phyloP scores from a whole-genome alignment of 2,888 invertebrate genomes.

The Parapristionchus giblindavisi region DNA sequence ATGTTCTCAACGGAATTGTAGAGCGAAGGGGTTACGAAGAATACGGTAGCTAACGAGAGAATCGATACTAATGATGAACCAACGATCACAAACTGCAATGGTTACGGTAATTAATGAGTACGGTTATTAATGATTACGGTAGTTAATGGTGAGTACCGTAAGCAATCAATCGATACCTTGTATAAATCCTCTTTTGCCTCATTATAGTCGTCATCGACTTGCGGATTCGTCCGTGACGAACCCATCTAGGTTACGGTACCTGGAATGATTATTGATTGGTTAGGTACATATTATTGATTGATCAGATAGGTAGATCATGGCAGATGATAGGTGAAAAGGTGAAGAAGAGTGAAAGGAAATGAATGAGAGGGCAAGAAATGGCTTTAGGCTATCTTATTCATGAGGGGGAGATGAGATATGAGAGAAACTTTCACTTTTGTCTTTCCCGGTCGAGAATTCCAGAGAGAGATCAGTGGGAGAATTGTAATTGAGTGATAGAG shows the following conservation, averaged over 20 bases:
- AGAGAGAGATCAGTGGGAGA: too few species aligned
- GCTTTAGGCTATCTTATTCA: constrained; percentile 20
- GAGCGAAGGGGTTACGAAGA: constrained; percentile 65
- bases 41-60: constrained; percentile 59
- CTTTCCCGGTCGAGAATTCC: constrained; percentile 16
- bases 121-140: neutral
- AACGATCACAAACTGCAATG: constrained; percentile 55
- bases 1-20: constrained; percentile 68
- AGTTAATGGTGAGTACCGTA: neutral
- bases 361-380: constrained; percentile 15
- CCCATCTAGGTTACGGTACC: constrained; percentile 35
- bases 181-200: constrained; percentile 51
- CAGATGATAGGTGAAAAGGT: neutral
- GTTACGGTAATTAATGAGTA: neutral
- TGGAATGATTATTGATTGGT: neutral
- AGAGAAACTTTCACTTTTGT: constrained; percentile 18
- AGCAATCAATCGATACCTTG: constrained; percentile 33
- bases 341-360: neutral
- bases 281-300: constrained; percentile 2
- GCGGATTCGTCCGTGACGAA: constrained; percentile 16
- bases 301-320: constrained; percentile 1
- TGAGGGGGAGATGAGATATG: neutral
- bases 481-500: too few species aligned
- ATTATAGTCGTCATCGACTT: constrained; percentile 35
- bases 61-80: constrained; percentile 60